Conservation (phyloP, 2,888 invertebrate genomes). For the Eristalis arbustorum region DNA sequence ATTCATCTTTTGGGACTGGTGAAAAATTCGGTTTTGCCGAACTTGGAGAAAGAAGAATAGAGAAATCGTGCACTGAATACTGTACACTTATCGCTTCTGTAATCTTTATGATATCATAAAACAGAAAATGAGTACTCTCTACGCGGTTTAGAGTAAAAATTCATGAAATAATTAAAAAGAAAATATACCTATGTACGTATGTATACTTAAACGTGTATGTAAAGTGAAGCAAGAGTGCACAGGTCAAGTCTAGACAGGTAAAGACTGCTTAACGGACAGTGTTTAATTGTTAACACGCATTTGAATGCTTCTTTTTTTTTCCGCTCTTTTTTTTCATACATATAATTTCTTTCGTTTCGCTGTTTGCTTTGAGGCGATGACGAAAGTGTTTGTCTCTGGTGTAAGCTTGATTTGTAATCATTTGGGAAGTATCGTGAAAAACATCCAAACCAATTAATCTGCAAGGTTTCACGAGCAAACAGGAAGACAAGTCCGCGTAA, state of each 20-base stretch:
- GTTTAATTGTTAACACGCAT: conserved; percentile 21
- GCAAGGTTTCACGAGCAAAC: background rate
- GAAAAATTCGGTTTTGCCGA: background rate
- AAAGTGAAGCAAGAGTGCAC: conserved; percentile 18
- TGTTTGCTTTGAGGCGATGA: conserved; percentile 2
- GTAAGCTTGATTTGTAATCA: background rate
- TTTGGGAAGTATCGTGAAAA: background rate
- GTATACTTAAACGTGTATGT: conserved; percentile 14
- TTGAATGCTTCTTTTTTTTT: background rate
- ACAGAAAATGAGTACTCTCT: conserved; percentile 16
- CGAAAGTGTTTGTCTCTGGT: conserved; percentile 23
- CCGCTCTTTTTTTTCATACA: background rate
- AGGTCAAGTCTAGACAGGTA: conserved; percentile 11
- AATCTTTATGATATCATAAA: conserved; percentile 43
- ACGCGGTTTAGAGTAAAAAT: background rate
- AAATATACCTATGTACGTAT: too few species aligned
- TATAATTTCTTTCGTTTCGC: background rate
- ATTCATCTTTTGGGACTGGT: background rate
- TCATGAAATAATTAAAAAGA: background rate
- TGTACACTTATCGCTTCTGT: conserved; percentile 26
- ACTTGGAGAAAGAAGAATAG: background rate
- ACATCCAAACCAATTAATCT: background rate
- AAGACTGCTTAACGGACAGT: background rate
- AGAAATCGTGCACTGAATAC: conserved; percentile 15
- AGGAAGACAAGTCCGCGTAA: background rate